phyloP scores from a whole-genome alignment of 2,888 invertebrate species.

The Cactoblastis cactorum region DNA sequence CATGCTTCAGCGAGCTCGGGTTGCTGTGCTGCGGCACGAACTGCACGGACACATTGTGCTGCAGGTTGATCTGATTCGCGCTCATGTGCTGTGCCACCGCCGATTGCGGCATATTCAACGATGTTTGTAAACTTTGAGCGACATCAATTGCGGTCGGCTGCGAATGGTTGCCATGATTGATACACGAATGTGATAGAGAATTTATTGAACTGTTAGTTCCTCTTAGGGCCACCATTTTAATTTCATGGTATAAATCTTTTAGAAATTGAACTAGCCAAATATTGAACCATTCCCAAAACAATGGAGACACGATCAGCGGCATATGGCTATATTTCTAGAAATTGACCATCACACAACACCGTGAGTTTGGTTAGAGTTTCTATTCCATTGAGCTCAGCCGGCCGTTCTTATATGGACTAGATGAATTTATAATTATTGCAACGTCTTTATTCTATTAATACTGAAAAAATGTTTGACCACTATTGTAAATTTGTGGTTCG shows the following conservation, averaged over 20 bases:
- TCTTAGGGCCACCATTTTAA: slow-evolving; percentile 72
- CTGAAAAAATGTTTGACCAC: slow-evolving; percentile 27
- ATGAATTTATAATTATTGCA: slow-evolving; percentile 9
- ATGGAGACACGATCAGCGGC: slow-evolving; percentile 63
- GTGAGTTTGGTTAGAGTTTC: slow-evolving; percentile 16
- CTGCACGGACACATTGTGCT: slow-evolving; percentile 53
- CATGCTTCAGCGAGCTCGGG: slow-evolving; percentile 48
- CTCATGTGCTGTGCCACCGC: slow-evolving; percentile 45
- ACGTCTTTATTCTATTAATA: slow-evolving; percentile 22
- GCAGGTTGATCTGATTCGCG: slow-evolving; percentile 54
- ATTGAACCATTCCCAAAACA: slow-evolving; percentile 75
- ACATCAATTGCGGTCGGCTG: slow-evolving; percentile 53
- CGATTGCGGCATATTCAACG: slow-evolving; percentile 55
- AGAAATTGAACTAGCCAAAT: slow-evolving; percentile 69
- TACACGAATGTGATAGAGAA: slow-evolving; percentile 52
- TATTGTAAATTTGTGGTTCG: slow-evolving; percentile 31
- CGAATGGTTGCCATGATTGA: slow-evolving; percentile 52
- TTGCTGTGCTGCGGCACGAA: slow-evolving; percentile 47
- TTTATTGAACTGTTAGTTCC: slow-evolving; percentile 57
- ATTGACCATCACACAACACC: slow-evolving; percentile 30
- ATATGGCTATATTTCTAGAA: slow-evolving; percentile 35
- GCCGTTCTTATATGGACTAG: slow-evolving; percentile 15
- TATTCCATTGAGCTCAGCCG: slow-evolving; percentile 12
- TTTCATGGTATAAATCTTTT: slow-evolving; percentile 72
- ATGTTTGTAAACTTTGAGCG: slow-evolving; percentile 57